These are phyloP conservation scores for Sterrhoptilus dennistouni DNA, from an alignment of 2,113 vertebrate genomes.

Conservation along the genomic window DNA sequence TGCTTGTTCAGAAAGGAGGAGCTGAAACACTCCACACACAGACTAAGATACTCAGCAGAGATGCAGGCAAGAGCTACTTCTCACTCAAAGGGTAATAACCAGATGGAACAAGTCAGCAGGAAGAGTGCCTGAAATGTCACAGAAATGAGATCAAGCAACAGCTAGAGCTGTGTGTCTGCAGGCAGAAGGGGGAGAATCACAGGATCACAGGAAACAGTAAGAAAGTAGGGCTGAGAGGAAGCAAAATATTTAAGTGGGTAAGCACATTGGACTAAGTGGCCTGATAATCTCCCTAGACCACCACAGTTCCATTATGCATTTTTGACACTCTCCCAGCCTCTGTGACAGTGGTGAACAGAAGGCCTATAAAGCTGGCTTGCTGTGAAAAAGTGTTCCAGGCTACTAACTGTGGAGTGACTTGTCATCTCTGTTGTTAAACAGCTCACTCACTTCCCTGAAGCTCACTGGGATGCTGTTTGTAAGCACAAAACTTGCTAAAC, in stretches of 20 bases:
- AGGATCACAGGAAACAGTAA: not conserved
- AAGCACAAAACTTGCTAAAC: not conserved
- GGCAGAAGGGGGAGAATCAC: slow-evolving; percentile 40
- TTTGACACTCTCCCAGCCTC: not conserved
- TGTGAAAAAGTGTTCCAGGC: not conserved
- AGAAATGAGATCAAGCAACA: slow-evolving; percentile 66
- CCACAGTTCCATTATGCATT: not conserved
- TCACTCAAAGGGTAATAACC: slow-evolving; percentile 66
- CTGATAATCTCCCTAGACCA: not conserved
- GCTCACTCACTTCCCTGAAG: not conserved
- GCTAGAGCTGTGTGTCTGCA: slow-evolving; percentile 51
- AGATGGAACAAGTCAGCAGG: slow-evolving; percentile 67
- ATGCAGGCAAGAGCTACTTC: slow-evolving; percentile 51
- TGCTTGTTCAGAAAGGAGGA: slow-evolving; percentile 44
- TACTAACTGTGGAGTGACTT: not conserved
- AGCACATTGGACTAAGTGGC: not conserved
- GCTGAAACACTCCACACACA: not conserved
- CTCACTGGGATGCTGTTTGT: not conserved
- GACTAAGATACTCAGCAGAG: slow-evolving; percentile 37
- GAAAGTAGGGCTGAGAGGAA: not conserved
- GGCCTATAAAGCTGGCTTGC: not conserved
- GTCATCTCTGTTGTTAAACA: slow-evolving; percentile 16
- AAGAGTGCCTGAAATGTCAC: slow-evolving; percentile 67
- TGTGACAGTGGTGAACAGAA: not conserved
- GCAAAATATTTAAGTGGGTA: not conserved